Conservation (phyloP, 2,113 vertebrate genomes). For the Etia nguti region DNA sequence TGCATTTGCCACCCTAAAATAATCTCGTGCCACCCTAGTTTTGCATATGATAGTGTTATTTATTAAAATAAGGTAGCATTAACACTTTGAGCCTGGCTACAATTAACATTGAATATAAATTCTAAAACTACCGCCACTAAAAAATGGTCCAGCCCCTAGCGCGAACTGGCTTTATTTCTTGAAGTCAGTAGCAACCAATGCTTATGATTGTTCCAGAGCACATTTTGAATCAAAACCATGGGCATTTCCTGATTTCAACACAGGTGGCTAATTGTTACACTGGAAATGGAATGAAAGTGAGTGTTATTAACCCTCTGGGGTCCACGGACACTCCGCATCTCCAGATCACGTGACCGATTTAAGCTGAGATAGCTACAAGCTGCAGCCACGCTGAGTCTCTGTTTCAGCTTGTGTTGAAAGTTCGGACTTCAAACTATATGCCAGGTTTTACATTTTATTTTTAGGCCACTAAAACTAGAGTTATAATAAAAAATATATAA, state of each 20-base stretch:
- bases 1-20: not conserved
- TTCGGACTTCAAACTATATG: not conserved
- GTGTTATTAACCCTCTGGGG: not conserved
- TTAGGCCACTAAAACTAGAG: not conserved
- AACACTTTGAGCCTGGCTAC: not conserved
- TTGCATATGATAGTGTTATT: not conserved
- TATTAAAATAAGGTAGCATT: not conserved
- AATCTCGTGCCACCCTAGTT: not conserved
- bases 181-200: not conserved
- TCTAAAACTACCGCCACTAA: not conserved
- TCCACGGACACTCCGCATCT: not conserved
- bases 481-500: not conserved
- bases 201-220: not conserved
- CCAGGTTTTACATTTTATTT: not conserved
- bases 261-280: not conserved
- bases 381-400: not conserved
- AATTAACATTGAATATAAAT: not conserved
- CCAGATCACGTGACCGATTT: not conserved
- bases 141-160: not conserved
- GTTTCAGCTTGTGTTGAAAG: not conserved
- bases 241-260: not conserved
- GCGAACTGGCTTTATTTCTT: not conserved
- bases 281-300: not conserved
- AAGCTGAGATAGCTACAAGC: not conserved
- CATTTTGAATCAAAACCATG: not conserved